Percentiles rank a stretch among this genome's conserved stretches.
These are phyloP conservation scores for Neoarius graeffei DNA, from an alignment of 2,113 vertebrate species.

Conservation along the genomic window DNA sequence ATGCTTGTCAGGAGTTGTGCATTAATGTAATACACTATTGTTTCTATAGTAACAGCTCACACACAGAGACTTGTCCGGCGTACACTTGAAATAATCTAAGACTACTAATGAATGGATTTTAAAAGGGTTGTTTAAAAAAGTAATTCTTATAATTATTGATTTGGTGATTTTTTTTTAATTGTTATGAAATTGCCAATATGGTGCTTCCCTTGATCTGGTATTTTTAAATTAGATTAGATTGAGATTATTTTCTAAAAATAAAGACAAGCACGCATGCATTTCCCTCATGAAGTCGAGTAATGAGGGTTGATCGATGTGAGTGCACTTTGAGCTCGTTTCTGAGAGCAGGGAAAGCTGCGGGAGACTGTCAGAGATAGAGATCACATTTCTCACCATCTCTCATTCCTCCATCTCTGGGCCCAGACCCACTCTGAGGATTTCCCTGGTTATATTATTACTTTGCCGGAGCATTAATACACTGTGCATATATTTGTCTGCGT, in stretches of 20 bases:
- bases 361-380: neutral
- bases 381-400: slow-evolving; percentile 12
- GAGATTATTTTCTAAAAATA: neutral
- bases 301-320: neutral
- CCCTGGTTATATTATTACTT: neutral
- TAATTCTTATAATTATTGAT: no score
- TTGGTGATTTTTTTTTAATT: neutral
- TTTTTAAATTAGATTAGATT: neutral
- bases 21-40: neutral
- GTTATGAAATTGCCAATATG: neutral
- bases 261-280: neutral
- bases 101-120: neutral
- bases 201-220: neutral
- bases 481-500: neutral
- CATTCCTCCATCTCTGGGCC: neutral
- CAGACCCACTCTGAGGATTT: neutral
- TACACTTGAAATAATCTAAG: no score
- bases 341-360: neutral
- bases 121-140: no score
- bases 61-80: no score
- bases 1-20: no score
- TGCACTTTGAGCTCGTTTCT: neutral
- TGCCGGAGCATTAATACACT: neutral
- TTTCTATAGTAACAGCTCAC: neutral
- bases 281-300: neutral